Evolutionary conservation across 2,113 vertebrate genomes (phyloP).

Genomic region (Microtus richardsoni): DNA sequence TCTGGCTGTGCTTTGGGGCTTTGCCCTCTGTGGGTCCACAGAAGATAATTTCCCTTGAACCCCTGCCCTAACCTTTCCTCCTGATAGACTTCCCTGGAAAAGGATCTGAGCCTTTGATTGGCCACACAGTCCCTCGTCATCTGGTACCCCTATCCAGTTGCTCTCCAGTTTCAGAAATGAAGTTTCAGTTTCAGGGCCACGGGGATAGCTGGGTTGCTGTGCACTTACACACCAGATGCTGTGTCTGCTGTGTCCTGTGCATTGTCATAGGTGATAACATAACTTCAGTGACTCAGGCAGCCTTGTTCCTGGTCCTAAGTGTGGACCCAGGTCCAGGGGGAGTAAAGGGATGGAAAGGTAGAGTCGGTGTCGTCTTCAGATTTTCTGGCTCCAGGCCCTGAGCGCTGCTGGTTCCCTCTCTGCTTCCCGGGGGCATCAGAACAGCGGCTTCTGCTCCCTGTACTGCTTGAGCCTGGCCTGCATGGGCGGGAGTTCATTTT

Average conservation of each 20-base stretch:
- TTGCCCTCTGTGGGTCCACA: not conserved
- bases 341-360: not conserved
- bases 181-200: not conserved
- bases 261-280: no score
- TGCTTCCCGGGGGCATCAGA: not conserved
- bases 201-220: no score
- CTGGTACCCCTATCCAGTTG: not conserved
- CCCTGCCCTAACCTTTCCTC: not conserved
- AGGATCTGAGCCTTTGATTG: not conserved
- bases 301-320: not conserved
- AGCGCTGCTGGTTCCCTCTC: not conserved
- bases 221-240: not conserved
- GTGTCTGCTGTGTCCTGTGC: no score
- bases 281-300: fast-evolving
- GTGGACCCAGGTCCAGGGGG: not conserved
- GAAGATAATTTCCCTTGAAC: not conserved
- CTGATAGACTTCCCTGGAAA: not conserved
- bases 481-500: not conserved
- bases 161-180: not conserved
- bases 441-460: no score
- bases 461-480: not conserved
- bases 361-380: not conserved
- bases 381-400: not conserved
- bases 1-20: not conserved
- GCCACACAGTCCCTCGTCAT: no score